phyloP scores from a whole-genome alignment of 2,888 invertebrate genomes.

The Monoplex corrugatus region DNA sequence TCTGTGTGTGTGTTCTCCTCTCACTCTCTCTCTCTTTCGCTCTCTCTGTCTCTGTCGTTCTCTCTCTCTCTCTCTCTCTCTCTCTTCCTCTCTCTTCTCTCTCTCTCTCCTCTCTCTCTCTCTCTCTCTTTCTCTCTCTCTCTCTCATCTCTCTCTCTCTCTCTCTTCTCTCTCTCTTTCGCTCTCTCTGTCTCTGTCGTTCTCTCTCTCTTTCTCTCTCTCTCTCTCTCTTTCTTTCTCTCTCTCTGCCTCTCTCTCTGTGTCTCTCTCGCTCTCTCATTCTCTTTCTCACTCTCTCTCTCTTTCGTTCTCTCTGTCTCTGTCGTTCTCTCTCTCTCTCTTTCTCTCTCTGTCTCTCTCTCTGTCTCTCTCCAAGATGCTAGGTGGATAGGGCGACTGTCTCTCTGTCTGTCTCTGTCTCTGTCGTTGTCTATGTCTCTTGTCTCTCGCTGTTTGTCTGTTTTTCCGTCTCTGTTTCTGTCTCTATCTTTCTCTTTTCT shows the following conservation, averaged over 20 bases:
- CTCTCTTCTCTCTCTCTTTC: neutral
- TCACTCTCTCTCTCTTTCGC: neutral
- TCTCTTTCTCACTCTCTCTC: neutral
- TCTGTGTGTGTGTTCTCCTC: neutral
- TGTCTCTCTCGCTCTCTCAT: neutral
- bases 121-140: neutral
- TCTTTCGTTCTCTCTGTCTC: neutral
- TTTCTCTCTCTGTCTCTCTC: neutral
- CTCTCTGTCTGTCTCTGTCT: neutral
- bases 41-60: neutral
- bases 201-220: neutral
- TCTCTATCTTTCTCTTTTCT: neutral
- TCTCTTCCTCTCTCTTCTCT: neutral
- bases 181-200: neutral
- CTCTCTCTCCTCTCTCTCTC: neutral
- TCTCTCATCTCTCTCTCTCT: neutral
- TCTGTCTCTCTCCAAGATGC: neutral
- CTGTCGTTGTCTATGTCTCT: neutral
- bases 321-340: neutral
- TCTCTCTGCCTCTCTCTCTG: neutral
- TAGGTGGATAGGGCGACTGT: neutral
- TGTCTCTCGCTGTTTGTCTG: neutral
- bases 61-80: neutral
- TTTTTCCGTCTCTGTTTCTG: neutral
- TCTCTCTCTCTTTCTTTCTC: conserved; percentile 13